A percentile compares a stretch with the other conserved stretches of the same genome.
Conservation (phyloP, 2,113 vertebrate genomes). For the Myiozetetes cayanensis region DNA sequence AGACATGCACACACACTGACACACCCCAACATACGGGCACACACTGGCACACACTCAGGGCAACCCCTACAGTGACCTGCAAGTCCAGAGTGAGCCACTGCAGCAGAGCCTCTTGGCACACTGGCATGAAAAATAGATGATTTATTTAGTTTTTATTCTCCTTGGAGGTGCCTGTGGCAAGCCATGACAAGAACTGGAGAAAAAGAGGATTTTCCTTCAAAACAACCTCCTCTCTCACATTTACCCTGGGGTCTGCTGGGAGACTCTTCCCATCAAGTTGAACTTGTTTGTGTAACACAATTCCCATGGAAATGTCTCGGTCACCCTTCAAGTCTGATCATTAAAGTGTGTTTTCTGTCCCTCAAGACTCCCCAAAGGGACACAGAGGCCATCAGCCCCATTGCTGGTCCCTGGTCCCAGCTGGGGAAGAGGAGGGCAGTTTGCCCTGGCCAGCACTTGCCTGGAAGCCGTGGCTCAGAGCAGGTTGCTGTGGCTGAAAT, state of each 20-base stretch:
- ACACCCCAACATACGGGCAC: fast-evolving
- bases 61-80: neutral
- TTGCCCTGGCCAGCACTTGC: neutral
- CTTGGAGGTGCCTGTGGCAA: neutral
- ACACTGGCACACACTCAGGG: neutral
- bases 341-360: neutral
- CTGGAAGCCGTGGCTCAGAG: neutral
- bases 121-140: neutral
- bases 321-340: neutral
- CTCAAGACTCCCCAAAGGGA: neutral
- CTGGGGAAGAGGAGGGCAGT: neutral
- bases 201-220: neutral
- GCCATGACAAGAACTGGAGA: neutral
- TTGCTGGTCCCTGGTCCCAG: neutral
- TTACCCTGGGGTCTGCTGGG: neutral
- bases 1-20: neutral
- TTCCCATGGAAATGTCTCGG: neutral
- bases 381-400: neutral
- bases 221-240: neutral
- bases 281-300: neutral
- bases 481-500: neutral
- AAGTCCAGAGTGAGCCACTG: neutral
- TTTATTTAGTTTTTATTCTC: neutral
- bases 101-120: neutral
- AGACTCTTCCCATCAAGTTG: neutral